These are phyloP conservation scores for Meleagris gallopavo DNA, from an alignment of 2,113 vertebrate species.

Conservation along the genomic window DNA sequence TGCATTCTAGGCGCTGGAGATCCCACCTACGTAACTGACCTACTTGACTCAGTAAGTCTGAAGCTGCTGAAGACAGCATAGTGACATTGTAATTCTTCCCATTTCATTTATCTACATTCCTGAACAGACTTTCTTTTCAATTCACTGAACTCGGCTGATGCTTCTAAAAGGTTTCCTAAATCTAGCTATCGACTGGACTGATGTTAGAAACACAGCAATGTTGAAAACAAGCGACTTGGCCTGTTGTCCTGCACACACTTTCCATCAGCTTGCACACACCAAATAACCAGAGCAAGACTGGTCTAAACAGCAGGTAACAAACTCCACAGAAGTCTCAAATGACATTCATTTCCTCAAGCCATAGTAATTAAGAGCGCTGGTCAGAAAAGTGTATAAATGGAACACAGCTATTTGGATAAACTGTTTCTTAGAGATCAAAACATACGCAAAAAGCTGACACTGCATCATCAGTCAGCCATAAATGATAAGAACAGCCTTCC, in stretches of 20 bases:
- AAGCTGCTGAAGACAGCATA: not conserved
- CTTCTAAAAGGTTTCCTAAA: constrained; percentile 3
- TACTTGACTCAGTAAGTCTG: not conserved
- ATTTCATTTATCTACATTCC: not conserved
- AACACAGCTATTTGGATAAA: not conserved
- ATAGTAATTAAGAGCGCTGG: not conserved
- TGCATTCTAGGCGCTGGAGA: not conserved
- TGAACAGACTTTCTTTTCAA: not conserved
- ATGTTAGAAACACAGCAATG: not conserved
- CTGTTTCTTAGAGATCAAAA: not conserved
- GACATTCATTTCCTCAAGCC: not conserved
- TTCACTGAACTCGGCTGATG: not conserved
- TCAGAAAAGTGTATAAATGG: not conserved
- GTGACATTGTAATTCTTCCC: not conserved
- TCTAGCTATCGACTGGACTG: not conserved
- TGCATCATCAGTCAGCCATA: not conserved
- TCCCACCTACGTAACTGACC: not conserved
- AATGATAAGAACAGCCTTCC: not conserved
- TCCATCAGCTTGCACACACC: not conserved
- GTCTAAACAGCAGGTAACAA: not conserved
- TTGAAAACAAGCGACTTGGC: not conserved
- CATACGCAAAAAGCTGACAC: not conserved
- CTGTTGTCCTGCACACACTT: not conserved
- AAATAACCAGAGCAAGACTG: not conserved
- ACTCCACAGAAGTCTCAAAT: not conserved